These are phyloP conservation scores for Percopsis transmontana DNA, from an alignment of 2,113 vertebrate species.

Conservation along the genomic window DNA sequence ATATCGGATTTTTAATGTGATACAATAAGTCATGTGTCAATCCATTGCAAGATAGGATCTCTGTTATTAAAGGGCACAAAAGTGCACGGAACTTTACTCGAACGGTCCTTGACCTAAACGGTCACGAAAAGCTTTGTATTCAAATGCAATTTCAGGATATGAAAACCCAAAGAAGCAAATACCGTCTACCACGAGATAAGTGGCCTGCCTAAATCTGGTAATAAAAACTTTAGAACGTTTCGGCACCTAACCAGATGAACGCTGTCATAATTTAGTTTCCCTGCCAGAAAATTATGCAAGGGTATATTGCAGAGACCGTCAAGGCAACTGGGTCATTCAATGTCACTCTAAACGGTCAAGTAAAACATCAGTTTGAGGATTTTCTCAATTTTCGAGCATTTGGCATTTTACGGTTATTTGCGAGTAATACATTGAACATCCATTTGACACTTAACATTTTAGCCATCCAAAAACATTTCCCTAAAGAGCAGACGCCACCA, in stretches of 20 bases:
- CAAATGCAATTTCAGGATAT: background rate
- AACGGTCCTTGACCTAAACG: background rate
- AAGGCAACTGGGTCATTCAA: background rate
- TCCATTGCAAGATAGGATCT: background rate
- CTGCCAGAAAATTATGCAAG: conserved; percentile 3
- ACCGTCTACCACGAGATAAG: too few relatives aligned
- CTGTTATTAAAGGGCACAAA: background rate
- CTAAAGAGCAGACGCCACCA: background rate
- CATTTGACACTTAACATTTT: too few relatives aligned
- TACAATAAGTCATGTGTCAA: conserved; percentile 32
- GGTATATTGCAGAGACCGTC: background rate
- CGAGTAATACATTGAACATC: too few relatives aligned
- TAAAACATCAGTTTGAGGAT: too few relatives aligned
- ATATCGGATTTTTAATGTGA: conserved; percentile 14
- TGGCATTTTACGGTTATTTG: too few relatives aligned
- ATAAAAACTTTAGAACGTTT: too few relatives aligned
- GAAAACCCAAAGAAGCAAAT: too few relatives aligned
- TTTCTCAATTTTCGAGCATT: too few relatives aligned
- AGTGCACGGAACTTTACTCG: background rate
- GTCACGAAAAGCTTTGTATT: background rate
- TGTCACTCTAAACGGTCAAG: too few relatives aligned
- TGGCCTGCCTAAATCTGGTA: too few relatives aligned
- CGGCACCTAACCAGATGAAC: too few relatives aligned
- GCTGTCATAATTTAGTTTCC: background rate
- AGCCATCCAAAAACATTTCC: too few relatives aligned